A percentile compares a stretch with the other conserved stretches of the same genome.
These are phyloP conservation scores for Tragelaphus buxtoni DNA, from an alignment of 2,113 vertebrate species.

Conservation along the genomic window DNA sequence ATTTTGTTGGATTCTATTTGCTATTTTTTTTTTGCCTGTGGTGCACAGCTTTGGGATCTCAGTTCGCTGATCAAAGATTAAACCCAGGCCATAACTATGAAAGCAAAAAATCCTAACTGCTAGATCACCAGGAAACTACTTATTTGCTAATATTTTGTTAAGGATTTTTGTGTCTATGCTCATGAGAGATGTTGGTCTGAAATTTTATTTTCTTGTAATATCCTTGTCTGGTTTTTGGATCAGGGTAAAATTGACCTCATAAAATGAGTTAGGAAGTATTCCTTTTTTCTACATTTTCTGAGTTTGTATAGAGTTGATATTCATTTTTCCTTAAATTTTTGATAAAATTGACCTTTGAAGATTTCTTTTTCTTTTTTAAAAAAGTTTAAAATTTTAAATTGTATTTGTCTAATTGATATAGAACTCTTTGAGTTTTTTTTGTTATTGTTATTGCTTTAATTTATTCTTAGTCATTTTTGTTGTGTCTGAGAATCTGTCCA, in stretches of 20 bases:
- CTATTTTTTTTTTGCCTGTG: background rate
- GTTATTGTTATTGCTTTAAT: background rate
- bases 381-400: no score
- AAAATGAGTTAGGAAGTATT: background rate
- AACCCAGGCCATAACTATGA: background rate
- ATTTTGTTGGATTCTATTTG: background rate
- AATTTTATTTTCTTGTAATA: background rate
- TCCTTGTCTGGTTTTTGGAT: background rate
- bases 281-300: background rate
- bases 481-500: conserved; percentile 18
- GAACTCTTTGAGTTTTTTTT: background rate
- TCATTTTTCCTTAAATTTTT: background rate
- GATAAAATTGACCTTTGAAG: background rate
- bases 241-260: background rate
- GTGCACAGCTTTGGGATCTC: background rate
- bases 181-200: background rate
- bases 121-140: background rate
- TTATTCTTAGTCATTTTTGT: background rate
- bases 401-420: background rate
- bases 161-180: conserved; percentile 11
- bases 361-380: no score
- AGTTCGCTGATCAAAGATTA: background rate
- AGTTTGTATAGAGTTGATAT: background rate
- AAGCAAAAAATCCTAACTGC: background rate
- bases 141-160: conserved; percentile 25